Base-by-base conservation (phyloP, 2,797 vertebrate genomes). In the Syngnathus rostellatus region DNA sequence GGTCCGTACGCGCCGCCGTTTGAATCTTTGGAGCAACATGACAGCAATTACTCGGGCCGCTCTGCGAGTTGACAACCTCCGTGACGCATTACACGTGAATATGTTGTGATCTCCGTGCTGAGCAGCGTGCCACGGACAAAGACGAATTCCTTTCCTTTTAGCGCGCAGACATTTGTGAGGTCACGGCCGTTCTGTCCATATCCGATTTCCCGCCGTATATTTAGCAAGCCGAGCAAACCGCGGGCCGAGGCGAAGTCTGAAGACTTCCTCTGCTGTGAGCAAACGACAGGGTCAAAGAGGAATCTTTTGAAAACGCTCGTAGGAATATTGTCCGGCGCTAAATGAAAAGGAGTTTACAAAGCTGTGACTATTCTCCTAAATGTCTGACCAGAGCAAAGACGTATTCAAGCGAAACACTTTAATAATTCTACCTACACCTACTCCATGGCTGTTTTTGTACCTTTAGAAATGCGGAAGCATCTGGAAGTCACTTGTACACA, bases 101-200 rank as follows among this genome's bases (percentile, higher is more conserved):
- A 86, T 85, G 85, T 83, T 87, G 84, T 89, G 88, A 86, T 87
- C 81, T 77, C 77, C 74, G 78, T 84, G 82, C 88, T 87, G 81
- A 79, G 84, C 83, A 79, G 78, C 73, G 74, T 82, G 79, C 77
- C 82, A 68, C 73, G 81, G 78, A 84, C 82, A 82, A 84, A 86
- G 79, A 83, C 79, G 78, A 82, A 81, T 85, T 84, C 71, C 72
- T 82, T 76, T 85, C 78, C 81, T 86, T 84, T 83, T 86, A 89
- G 88, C 83, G 88, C 77, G 82, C 82, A 77, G 82, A 80, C 80
- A 79, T 79, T 74, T 83, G 79, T 51, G 75, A 77, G 90, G 91
- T 92, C 91, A 92, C 68, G 90, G 91, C 77, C 89, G 85, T 88
- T 89, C 86, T 78, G 81, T 86, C 89, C 87, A 85, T 86, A 88